Base-by-base conservation (phyloP, 2,888 invertebrate species). In the Chorisops tibialis region DNA sequence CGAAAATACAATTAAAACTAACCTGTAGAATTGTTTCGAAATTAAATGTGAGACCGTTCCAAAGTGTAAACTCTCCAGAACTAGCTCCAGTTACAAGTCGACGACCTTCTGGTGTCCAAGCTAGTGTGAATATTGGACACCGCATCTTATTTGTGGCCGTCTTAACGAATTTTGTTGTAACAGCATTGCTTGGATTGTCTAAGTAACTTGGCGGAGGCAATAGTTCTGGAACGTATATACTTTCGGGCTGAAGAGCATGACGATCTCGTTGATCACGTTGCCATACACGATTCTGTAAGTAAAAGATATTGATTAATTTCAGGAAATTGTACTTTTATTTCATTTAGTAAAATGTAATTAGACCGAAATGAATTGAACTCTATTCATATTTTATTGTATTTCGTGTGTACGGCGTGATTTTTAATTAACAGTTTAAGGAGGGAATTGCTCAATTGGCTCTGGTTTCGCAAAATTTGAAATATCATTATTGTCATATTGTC, bases 1-100 rank as follows among this genome's bases (percentile, higher is more conserved):
- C 1, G 9, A 30, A 9, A 9, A 30, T 7, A 30, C 1, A 1
- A 9, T 7, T 9, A 2, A 30, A 30, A 72, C 75, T 72, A 78
- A 93, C 93, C 86, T 99, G 99, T 51, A 99, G 82, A 77, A 99
- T 99, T n/a, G 99, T 99, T 82, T 99, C 99, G 81, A 99, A 99
- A 81, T 99, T 99, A 80, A 99, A 99, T n/a, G 98, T 99, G 24
- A 99, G 84, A 30, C 99, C 99, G 82, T 99, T 99, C 99, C 99
- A 99, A 3, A 99, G 81, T 0, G 99, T 99, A 74, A 99, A 99
- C 80, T 99, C 99, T 47, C 99, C 99, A 61, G 97, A 97, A 24
- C 98, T 98, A 19, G 99, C 98, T 9, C 99, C 99, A 1, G 99
- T 99, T 5, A 99, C 93, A 65, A 99, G 82, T 69, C 99, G 86